These are phyloP conservation scores for Okapia johnstoni DNA, from an alignment of 2,113 vertebrate species.

Conservation along the genomic window DNA sequence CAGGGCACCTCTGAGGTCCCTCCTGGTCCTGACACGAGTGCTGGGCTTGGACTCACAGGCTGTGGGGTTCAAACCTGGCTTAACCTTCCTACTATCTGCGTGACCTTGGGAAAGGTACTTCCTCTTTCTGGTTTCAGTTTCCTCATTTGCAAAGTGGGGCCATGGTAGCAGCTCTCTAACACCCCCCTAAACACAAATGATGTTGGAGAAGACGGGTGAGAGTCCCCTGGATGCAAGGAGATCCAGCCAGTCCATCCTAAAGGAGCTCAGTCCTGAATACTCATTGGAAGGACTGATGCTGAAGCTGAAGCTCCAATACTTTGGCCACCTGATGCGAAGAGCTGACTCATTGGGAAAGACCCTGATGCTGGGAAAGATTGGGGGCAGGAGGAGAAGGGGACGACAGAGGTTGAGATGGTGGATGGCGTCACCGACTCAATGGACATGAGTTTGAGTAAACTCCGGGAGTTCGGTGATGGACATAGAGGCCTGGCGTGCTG, in stretches of 20 bases:
- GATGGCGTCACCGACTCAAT: neutral
- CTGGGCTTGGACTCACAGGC: neutral
- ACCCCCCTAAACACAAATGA: neutral
- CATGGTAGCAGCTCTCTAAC: neutral
- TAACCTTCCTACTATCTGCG: neutral
- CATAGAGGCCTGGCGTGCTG: neutral
- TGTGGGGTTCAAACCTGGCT: neutral
- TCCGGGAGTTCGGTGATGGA: neutral
- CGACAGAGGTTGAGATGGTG: neutral
- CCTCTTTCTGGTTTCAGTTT: constrained; percentile 14
- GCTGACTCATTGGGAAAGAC: neutral
- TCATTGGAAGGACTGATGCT: neutral
- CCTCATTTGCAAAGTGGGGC: neutral
- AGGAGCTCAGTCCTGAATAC: neutral
- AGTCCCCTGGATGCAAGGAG: neutral
- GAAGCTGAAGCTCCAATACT: neutral
- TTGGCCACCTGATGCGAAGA: neutral
- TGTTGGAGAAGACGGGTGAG: neutral
- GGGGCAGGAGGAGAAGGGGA: neutral
- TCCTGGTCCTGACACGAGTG: neutral
- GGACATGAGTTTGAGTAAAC: neutral
- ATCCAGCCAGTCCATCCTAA: neutral
- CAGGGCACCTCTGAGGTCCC: no score
- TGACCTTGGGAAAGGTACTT: neutral
- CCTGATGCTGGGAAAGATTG: neutral